Base-by-base conservation (phyloP, 2,888 invertebrate genomes). In the Drosophila tripunctata region DNA sequence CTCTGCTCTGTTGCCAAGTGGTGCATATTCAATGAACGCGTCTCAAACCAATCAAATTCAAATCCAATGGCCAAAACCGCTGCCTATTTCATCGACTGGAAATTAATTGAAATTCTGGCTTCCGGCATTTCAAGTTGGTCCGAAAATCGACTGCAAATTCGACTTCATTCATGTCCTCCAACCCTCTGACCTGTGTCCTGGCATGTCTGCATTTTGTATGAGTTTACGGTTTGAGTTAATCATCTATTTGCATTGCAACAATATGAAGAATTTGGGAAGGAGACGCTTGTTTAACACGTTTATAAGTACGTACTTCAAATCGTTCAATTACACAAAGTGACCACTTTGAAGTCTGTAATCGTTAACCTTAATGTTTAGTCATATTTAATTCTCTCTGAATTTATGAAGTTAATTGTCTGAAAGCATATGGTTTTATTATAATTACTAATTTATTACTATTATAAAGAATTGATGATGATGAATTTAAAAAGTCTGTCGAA, bases 41-140 rank as follows among this genome's bases (percentile, higher is more conserved):
- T 24, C 30, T 2, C 14, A 51, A 14, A 31, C 51, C 51, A 31
- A 51, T 48, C 35, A 15, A 36, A 38, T 27, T 17, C 31, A 17
- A 43, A 38, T 22, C 22, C 30, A n/a, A 27, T 40, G 30, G 40
- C 21, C 17, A 5, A 27, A 36, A 56, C 58, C 60, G 22, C 45
- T 35, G 58, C 58, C 72, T 61, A 54, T 60, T 60, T 33, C 62
- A 76, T 68, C 31, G 58, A 73, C 50, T 70, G 67, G 21, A 73
- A 84, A 69, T 81, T 76, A 79, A 86, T 82, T 82, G 79, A 74
- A 79, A 75, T 70, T 71, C 58, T 61, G 8, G 75, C 78, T 64
- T 64, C 35, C 50, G 75, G 76, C 71, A n/a, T 35, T 55, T 54
- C 15, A 45, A 50, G 36, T 43, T 52, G 38, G 50, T 62, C 56